Base-by-base conservation (phyloP, 2,888 invertebrate genomes). In the Vesta saturnalis region DNA sequence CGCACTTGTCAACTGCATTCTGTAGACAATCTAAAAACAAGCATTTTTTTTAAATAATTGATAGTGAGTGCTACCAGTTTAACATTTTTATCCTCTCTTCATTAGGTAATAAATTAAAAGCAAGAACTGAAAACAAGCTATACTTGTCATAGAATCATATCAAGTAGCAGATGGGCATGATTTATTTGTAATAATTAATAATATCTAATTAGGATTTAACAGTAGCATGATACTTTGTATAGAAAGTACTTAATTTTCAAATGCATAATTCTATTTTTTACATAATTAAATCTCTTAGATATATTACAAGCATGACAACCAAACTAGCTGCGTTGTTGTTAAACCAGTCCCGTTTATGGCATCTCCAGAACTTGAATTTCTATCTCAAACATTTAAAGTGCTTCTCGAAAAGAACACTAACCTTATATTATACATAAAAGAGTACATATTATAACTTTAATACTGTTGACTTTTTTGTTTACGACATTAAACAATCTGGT, bases 261-360 rank as follows among this genome's bases (percentile, higher is more conserved):
- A 52, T 52, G 19, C 3, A 19, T 52, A 52, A 19, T 52, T 52
- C 19, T 52, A 52, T 52, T 52, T 52, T 52, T 52, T 52, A 52
- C 19, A 19, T 52, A 52, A 52, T 52, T 52, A 52, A 52, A 52
- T 21, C 21, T 52, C 52, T 19, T 52, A 18, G 18, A 52, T 52
- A 52, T 19, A 52, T 52, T 52, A 52, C 18, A 61, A 52, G 30
- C 52, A 61, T 61, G 49, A 30, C 52, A 52, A 52, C 52, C 49
- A 35, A 52, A 19, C 15, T 47, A 18, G 22, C 22, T 47, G 35
- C 30, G 16, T 55, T 30, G 52, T 57, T 60, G 66, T 66, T 55
- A 66, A 66, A 66, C 66, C 60, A 66, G 66, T 66, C 59, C 39
- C 60, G 65, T 60, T 60, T 56, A 60, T 60, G 66, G 66, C 56